Percentiles rank a stretch among this genome's conserved stretches.
Conservation (phyloP, 2,888 invertebrate genomes). For the Eupelmus urozonus region DNA sequence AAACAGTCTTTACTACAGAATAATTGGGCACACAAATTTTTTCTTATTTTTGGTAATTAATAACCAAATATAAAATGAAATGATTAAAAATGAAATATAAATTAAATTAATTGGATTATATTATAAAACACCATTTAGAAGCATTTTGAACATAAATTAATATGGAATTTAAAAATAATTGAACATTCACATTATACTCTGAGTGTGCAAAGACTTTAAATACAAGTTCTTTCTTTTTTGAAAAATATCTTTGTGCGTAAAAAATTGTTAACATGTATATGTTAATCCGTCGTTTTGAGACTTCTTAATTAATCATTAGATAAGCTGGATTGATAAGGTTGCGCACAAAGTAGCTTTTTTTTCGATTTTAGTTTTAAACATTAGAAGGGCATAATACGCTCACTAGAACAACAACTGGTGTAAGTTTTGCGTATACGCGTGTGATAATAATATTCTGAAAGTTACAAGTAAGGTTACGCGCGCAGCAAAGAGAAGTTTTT, state of each 20-base stretch:
- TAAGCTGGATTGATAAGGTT: conserved; percentile 34
- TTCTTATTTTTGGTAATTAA: too few species aligned
- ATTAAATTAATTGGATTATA: too few species aligned
- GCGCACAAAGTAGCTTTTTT: conserved; percentile 36
- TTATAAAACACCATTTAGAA: too few species aligned
- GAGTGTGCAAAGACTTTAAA: conserved; percentile 9
- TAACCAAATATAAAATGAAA: too few species aligned
- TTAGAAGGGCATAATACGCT: conserved; percentile 22
- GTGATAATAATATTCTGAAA: conserved; percentile 30
- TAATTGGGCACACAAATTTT: too few species aligned
- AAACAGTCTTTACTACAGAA: too few species aligned
- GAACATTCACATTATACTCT: conserved; percentile 7
- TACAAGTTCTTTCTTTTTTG: conserved; percentile 29
- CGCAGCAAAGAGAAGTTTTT: conserved; percentile 29
- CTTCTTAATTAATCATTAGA: conserved; percentile 2
- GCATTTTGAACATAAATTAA: too few species aligned
- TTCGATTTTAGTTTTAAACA: conserved; percentile 5
- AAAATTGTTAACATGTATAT: conserved; percentile 34
- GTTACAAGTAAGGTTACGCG: conserved; percentile 1
- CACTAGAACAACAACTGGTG: conserved; percentile 26
- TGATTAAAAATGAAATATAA: too few species aligned
- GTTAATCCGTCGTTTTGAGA: conserved; percentile 19
- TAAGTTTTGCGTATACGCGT: conserved; percentile 3
- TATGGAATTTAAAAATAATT: too few species aligned
- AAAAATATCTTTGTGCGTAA: conserved; percentile 38